Percentiles rank a stretch among this genome's conserved stretches.
These are phyloP conservation scores for Phragmatobia fuliginosa DNA, from an alignment of 2,888 invertebrate species.

Conservation along the genomic window DNA sequence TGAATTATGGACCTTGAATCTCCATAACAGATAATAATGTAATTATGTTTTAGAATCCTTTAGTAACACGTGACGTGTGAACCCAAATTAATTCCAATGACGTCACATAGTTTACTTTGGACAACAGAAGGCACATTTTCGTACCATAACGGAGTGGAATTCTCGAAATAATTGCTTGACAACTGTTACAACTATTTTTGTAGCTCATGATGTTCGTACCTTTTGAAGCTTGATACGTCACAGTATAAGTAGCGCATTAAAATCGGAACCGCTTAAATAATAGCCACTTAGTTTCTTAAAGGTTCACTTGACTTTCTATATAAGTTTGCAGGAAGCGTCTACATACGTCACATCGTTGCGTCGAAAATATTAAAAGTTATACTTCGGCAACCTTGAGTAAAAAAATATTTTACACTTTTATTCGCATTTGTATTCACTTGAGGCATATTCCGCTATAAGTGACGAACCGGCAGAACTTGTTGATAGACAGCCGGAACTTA, in stretches of 20 bases:
- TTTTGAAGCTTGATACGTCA: conserved; percentile 8
- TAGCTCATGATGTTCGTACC: background rate
- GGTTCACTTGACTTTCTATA: conserved; percentile 20
- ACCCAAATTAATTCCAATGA: conserved; percentile 60
- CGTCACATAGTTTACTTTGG: conserved; percentile 78
- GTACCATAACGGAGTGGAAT: conserved; percentile 14
- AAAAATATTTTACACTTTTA: conserved; percentile 18
- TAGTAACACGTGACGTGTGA: conserved; percentile 67
- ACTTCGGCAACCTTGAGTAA: conserved; percentile 18
- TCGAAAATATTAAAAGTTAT: conserved; percentile 25
- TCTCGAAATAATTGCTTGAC: conserved; percentile 16
- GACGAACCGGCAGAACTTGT: conserved; percentile 32
- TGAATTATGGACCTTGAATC: conserved; percentile 65
- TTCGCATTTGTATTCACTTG: conserved; percentile 32
- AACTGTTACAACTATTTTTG: conserved; percentile 12
- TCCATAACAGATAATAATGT: conserved; percentile 72
- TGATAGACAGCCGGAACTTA: conserved; percentile 46
- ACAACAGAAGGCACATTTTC: conserved; percentile 36
- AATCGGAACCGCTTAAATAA: conserved; percentile 32
- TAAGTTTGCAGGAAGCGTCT: conserved; percentile 30
- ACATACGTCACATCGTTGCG: conserved; percentile 25
- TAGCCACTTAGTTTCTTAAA: conserved; percentile 35
- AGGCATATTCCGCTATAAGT: conserved; percentile 39
- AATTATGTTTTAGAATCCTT: conserved; percentile 68
- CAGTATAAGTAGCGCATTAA: conserved; percentile 21